A percentile compares a stretch with the other conserved stretches of the same genome.
These are phyloP conservation scores for Nothobranchius furzeri DNA, from an alignment of 2,113 vertebrate species.

Conservation along the genomic window DNA sequence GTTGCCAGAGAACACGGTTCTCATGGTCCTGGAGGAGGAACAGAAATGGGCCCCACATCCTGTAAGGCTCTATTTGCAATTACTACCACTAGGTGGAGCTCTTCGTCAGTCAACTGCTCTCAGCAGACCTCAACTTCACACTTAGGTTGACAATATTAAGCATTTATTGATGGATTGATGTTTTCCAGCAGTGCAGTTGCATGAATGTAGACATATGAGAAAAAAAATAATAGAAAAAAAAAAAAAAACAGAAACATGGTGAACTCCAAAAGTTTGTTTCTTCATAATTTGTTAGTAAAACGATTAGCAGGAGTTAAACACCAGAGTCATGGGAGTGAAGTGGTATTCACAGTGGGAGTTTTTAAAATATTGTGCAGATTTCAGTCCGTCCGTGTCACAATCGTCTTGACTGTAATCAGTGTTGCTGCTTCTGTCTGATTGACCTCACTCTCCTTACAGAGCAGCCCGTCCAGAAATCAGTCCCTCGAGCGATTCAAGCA, in stretches of 20 bases:
- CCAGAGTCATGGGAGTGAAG: too few relatives aligned
- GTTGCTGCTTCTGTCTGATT: too few relatives aligned
- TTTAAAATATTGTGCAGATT: too few relatives aligned
- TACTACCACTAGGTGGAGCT: conserved; percentile 43
- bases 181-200: background rate
- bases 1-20: conserved; percentile 79
- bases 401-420: too few relatives aligned
- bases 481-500: conserved; percentile 56
- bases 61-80: conserved; percentile 49
- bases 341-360: too few relatives aligned
- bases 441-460: conserved; percentile 27
- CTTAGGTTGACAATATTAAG: background rate
- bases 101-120: conserved; percentile 5
- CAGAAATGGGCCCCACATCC: conserved; percentile 82
- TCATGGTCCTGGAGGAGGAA: conserved; percentile 87
- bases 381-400: too few relatives aligned
- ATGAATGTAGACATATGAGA: background rate
- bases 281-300: too few relatives aligned
- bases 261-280: too few relatives aligned
- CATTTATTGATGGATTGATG: background rate
- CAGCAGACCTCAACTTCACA: background rate
- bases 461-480: conserved; percentile 54
- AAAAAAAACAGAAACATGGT: too few relatives aligned
- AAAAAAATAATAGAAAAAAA: background rate
- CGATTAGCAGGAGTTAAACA: too few relatives aligned